These are phyloP conservation scores for Eupelmus urozonus DNA, from an alignment of 2,888 invertebrate genomes.

Conservation along the genomic window DNA sequence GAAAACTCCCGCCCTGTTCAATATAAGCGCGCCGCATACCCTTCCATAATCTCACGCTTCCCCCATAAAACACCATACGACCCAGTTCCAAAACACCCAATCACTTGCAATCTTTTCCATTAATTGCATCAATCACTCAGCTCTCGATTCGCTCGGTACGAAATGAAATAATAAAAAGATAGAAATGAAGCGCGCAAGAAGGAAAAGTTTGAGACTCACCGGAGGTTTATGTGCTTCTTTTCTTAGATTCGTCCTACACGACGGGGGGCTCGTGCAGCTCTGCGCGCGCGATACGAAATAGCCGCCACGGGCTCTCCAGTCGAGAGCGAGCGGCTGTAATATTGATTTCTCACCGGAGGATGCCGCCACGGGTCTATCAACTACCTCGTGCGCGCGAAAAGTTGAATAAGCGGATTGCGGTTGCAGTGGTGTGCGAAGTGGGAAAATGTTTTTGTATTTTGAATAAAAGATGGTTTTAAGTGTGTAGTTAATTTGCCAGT, in stretches of 20 bases:
- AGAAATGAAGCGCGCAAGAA: background rate
- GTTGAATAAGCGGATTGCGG: slow-evolving; percentile 5
- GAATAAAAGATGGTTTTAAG: too few species aligned
- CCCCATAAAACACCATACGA: background rate
- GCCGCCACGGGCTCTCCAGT: slow-evolving; percentile 29
- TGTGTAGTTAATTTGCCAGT: too few species aligned
- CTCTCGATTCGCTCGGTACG: background rate
- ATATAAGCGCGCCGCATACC: background rate
- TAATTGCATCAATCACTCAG: background rate
- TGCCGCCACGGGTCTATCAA: slow-evolving; percentile 41
- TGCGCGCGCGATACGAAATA: slow-evolving; percentile 48
- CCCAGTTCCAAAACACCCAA: background rate
- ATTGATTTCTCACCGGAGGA: slow-evolving; percentile 51
- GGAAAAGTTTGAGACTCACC: background rate
- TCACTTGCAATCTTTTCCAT: background rate
- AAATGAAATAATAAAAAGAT: background rate
- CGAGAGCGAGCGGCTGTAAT: background rate
- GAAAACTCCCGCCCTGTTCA: background rate
- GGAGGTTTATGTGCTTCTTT: slow-evolving; percentile 20
- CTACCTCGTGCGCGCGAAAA: slow-evolving; percentile 11
- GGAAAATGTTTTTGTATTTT: too few species aligned
- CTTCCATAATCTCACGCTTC: background rate
- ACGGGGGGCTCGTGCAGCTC: slow-evolving; percentile 18
- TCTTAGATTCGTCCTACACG: slow-evolving; percentile 45
- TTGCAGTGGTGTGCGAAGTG: too few species aligned